Conservation (phyloP, 2,888 invertebrate genomes). For the Thalpophila matura region DNA sequence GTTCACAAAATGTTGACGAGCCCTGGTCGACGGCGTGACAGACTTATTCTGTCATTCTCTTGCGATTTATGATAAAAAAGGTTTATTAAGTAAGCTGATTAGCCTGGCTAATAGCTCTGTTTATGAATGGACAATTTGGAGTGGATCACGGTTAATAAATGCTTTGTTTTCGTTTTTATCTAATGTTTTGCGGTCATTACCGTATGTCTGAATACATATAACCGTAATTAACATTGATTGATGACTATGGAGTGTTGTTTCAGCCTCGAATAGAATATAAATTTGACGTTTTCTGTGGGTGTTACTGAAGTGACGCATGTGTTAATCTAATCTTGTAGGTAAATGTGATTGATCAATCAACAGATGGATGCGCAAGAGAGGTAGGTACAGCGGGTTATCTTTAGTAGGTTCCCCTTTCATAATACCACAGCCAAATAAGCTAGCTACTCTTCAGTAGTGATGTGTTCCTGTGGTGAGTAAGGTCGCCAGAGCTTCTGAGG, state of each 20-base stretch:
- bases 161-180: constrained; percentile 30
- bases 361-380: too few relatives aligned
- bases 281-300: background rate
- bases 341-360: too few relatives aligned
- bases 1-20: constrained; percentile 73
- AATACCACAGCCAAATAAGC: too few relatives aligned
- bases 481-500: too few relatives aligned
- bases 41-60: constrained; percentile 62
- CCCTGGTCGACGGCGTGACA: constrained; percentile 44
- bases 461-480: too few relatives aligned
- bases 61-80: constrained; percentile 60
- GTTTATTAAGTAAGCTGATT: constrained; percentile 57
- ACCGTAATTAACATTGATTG: constrained; percentile 5
- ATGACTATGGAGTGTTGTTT: constrained; percentile 4
- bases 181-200: constrained; percentile 11
- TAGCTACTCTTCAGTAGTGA: too few relatives aligned
- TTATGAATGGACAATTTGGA: constrained; percentile 45
- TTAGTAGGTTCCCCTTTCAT: too few relatives aligned
- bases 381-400: too few relatives aligned
- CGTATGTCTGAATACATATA: background rate
- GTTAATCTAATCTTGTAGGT: background rate
- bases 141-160: constrained; percentile 48
- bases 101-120: constrained; percentile 25
- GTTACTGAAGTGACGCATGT: background rate
- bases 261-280: background rate